Conservation (phyloP, 2,113 vertebrate species). For the Parotia lawesii region DNA sequence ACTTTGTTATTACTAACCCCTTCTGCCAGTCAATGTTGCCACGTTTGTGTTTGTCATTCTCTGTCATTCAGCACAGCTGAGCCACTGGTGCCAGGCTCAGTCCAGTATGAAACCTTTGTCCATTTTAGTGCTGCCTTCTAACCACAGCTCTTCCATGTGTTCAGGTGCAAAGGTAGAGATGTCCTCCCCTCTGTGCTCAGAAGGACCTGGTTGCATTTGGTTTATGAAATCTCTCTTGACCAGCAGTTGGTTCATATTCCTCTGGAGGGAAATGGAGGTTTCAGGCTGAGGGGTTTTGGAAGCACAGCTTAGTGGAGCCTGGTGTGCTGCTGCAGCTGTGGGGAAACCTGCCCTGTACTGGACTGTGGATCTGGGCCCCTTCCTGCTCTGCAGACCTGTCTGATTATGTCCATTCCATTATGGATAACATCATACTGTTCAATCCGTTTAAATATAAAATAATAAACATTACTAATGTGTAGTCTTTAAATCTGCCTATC, state of each 20-base stretch:
- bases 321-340: not conserved
- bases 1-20: not conserved
- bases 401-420: not conserved
- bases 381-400: not conserved
- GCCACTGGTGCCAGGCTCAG: rapidly evolving
- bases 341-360: rapidly evolving
- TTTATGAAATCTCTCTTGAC: not conserved
- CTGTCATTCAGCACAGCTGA: not conserved
- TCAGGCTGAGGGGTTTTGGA: not conserved
- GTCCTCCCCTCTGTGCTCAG: not conserved
- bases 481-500: not conserved
- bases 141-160: not conserved
- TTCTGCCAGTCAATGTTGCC: not conserved
- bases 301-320: not conserved
- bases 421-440: not conserved
- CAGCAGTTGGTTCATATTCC: not conserved
- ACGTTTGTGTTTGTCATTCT: not conserved
- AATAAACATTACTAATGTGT: not conserved
- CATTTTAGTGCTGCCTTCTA: not conserved
- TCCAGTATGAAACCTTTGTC: not conserved
- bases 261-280: not conserved
- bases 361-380: not conserved
- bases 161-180: not conserved
- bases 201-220: not conserved
- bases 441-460: not conserved